Percentiles rank a stretch among this genome's conserved stretches.
These are phyloP conservation scores for Cephus runcator DNA, from an alignment of 2,888 invertebrate species.

Conservation along the genomic window DNA sequence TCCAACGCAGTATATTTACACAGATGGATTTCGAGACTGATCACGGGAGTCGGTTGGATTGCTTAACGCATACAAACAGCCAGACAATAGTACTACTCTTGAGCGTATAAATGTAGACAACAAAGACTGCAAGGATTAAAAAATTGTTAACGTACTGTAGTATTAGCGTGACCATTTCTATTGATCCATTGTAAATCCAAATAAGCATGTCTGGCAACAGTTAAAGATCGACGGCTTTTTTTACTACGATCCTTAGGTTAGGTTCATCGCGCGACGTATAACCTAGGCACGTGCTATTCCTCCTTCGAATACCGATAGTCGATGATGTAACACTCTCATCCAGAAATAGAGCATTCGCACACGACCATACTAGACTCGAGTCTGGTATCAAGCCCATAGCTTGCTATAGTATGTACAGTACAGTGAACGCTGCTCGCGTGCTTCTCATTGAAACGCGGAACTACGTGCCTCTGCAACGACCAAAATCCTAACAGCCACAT, in stretches of 20 bases:
- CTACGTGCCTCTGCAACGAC: background rate
- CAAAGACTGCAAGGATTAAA: background rate
- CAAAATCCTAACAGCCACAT: background rate
- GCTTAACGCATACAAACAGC: background rate
- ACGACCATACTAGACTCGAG: background rate
- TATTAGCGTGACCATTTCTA: background rate
- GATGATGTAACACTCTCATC: conserved; percentile 3
- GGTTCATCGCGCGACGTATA: background rate
- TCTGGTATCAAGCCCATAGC: background rate
- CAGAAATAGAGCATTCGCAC: conserved; percentile 9
- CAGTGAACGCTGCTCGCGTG: background rate
- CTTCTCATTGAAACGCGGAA: background rate
- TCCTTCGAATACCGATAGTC: conserved; percentile 2
- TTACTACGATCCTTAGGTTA: background rate
- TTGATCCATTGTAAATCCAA: background rate
- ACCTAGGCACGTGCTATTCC: conserved; percentile 1
- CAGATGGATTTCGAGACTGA: background rate
- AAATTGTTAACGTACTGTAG: background rate
- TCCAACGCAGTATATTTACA: background rate
- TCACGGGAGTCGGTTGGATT: background rate
- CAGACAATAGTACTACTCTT: background rate
- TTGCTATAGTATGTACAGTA: background rate
- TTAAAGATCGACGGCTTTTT: background rate
- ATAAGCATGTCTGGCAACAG: background rate
- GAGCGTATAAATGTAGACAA: background rate